Evolutionary conservation across 2,888 invertebrate genomes (phyloP), one percentile per base, ranked within the genome.

Genomic region (Orthonevra nobilis): DNA sequence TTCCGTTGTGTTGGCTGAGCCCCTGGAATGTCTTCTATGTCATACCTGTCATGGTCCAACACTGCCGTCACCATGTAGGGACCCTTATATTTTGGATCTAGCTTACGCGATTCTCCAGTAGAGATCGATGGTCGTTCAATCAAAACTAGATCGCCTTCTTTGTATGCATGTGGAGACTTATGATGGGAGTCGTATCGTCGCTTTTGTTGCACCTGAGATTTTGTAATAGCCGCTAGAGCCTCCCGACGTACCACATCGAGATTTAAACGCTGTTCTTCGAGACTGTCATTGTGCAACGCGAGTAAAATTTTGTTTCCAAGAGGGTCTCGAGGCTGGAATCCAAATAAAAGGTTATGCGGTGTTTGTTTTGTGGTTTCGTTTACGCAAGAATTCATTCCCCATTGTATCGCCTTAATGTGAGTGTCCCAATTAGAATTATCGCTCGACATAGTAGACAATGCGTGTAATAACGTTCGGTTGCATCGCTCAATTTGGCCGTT

Each of bases 401-500:
- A 40, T 10, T 56, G 56, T 17, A 56, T 26, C 26, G n/a, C 17
- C 15, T 9, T 28, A 56, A 38, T 38, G 6, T 26, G 26, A n/a
- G 14, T 17, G 10, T 56, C 54, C 38, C 38, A 56, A 52, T 23
- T 20, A 3, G 20, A 23, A 36, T 14, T 14, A 4, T 32, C 19
- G 6, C 6, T 32, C 4, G 34, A 7, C 12, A 36, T 23, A 12
- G 34, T 52, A 1, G 34, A 4, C 10, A 52, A 2, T 3, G 14
- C 20, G 10, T 36, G 12, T 7, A 36, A n/a, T 14, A 52, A n/a
- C 9, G 38, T 56, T 6, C 40, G 14, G 20, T 56, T 54, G 5
- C 14, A n/a, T 2, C 38, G 10, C 6, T 54, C 54, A 6, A 38
- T 15, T 17, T 79, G 72, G 0, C 73, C 81, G 52, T 81, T 82